Conservation (phyloP, 2,113 vertebrate genomes). For the Limanda limanda region DNA sequence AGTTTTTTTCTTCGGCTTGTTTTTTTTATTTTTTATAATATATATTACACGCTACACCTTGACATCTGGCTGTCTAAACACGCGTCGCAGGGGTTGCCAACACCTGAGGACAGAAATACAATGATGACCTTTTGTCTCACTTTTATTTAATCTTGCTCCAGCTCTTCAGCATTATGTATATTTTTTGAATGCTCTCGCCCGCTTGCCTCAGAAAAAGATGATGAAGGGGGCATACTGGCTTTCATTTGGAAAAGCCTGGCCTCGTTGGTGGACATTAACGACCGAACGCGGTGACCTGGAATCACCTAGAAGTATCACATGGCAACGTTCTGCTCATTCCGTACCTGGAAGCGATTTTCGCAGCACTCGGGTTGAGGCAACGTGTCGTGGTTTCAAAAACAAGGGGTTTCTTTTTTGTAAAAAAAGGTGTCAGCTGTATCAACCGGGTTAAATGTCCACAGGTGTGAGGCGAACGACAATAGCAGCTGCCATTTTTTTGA, state of each 20-base stretch:
- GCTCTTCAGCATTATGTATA: slow-evolving; percentile 7
- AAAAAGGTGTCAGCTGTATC: slow-evolving; percentile 37
- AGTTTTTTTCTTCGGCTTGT: neutral
- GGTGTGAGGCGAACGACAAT: slow-evolving; percentile 61
- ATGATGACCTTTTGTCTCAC: slow-evolving; percentile 58
- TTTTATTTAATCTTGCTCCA: slow-evolving; percentile 41
- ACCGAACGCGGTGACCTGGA: slow-evolving; percentile 21
- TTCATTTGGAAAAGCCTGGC: slow-evolving; percentile 15
- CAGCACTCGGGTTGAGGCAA: neutral
- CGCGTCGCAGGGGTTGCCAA: slow-evolving; percentile 27
- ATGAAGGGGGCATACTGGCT: neutral
- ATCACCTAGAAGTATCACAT: neutral
- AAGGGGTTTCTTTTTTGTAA: neutral
- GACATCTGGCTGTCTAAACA: slow-evolving; percentile 19
- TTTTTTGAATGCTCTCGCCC: slow-evolving; percentile 19
- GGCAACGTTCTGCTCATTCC: neutral
- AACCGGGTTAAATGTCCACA: slow-evolving; percentile 47
- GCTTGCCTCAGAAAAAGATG: neutral
- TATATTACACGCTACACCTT: neutral
- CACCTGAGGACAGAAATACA: slow-evolving; percentile 38
- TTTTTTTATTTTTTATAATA: neutral
- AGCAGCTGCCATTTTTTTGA: slow-evolving; percentile 51
- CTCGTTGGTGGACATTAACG: slow-evolving; percentile 11
- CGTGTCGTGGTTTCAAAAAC: neutral
- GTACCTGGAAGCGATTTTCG: neutral